Evolutionary conservation across 64 coral and sea anemone genomes (phyloP), one percentile per base, ranked within the genome.

Genomic region (Pocillopora damicornis): DNA sequence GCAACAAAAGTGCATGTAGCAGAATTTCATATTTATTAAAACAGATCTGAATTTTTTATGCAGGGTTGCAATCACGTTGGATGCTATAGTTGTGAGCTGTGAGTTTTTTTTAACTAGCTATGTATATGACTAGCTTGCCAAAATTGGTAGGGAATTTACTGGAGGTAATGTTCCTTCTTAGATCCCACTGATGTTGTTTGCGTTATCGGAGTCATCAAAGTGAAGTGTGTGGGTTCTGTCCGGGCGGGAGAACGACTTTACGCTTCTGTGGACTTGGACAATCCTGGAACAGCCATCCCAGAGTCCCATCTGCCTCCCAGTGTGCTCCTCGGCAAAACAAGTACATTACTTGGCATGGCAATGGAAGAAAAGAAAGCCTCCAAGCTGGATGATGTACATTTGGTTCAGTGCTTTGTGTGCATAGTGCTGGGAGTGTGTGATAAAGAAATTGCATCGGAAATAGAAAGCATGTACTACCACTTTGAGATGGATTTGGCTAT

Each of bases 211-310:
- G 89, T 97, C 45, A 79, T 92, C 22, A 81, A 86, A 37, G 88
- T 97, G 18, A 93, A 88, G 11, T 89, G 91, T 18, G 73, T 84
- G 57, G 91, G 94, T 9, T 83, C 94, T 17, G 94, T 97, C 15
- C 88, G 91, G 17, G 92, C 94, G 61, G 94, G 94, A 20, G 94
- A 97, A 75, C 88, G 94, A 15, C 73, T 97, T 37, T 97, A 97
- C 88, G 78, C 91, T 15, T 73, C 94, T 34, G 57, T 87, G 16
- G 88, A 93, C 61, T 81, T 62, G 13, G 82, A 87, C 22, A 73
- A 79, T 59, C 91, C 94, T 58, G 94, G 94, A 30, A 93, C 88
- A 79, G 94, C 91, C 30, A 75, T 93, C 60, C 90, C 94, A 92
- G 94, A 97, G 77, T 95, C 94, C 78, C 90, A 92, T 36, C 87